A percentile compares a stretch with the other conserved stretches of the same genome.
phyloP scores from a whole-genome alignment of 2,888 invertebrate genomes.

The Argynnis bischoffii region DNA sequence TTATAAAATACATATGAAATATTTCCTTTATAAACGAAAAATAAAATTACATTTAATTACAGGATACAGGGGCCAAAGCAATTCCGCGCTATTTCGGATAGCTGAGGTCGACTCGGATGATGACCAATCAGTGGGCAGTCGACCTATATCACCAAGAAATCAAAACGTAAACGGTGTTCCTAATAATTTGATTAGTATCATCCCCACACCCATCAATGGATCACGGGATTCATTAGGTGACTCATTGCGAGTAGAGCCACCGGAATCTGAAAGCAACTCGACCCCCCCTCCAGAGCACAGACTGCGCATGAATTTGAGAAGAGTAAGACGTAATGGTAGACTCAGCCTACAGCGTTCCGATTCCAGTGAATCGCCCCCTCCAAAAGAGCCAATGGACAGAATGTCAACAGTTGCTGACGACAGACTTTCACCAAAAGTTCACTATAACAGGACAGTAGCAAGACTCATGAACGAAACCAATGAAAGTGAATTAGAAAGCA shows the following conservation, averaged over 20 bases:
- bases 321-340: slow-evolving; percentile 61
- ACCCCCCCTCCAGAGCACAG: slow-evolving; percentile 54
- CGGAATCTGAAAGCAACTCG: slow-evolving; percentile 53
- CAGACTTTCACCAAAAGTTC: slow-evolving; percentile 52
- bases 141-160: slow-evolving; percentile 65
- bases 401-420: slow-evolving; percentile 53
- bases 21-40: slow-evolving; percentile 6
- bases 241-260: slow-evolving; percentile 59
- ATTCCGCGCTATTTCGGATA: slow-evolving; percentile 73
- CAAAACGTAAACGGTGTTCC: slow-evolving; percentile 57
- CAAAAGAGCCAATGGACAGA: slow-evolving; percentile 54
- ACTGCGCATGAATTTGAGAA: slow-evolving; percentile 52
- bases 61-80: slow-evolving; percentile 76
- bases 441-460: slow-evolving; percentile 65
- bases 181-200: slow-evolving; percentile 77
- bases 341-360: slow-evolving; percentile 62
- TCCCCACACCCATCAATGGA: slow-evolving; percentile 84
- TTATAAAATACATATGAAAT: slow-evolving; percentile 15
- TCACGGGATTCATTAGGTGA: slow-evolving; percentile 73
- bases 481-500: slow-evolving; percentile 77
- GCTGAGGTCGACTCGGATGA: slow-evolving; percentile 85
- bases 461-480: slow-evolving; percentile 78
- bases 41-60: slow-evolving; percentile 23
- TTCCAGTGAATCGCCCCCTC: slow-evolving; percentile 71
- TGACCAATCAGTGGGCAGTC: slow-evolving; percentile 75